phyloP scores from a whole-genome alignment of 2,888 invertebrate species.

The Machimus atricapillus region DNA sequence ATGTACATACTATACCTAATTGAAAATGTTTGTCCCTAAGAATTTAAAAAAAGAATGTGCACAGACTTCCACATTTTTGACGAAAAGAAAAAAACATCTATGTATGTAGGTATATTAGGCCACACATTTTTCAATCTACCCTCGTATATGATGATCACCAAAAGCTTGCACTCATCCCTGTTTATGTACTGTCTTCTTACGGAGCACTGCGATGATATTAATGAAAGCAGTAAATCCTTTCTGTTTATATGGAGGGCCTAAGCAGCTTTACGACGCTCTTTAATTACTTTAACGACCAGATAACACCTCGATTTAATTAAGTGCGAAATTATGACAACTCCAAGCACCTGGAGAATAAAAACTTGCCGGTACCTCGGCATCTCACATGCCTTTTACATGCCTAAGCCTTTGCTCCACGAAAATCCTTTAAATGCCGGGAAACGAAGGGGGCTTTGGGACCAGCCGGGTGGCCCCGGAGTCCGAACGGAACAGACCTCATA shows the following conservation, averaged over 20 bases:
- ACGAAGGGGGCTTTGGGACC: background rate
- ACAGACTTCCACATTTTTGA: no score
- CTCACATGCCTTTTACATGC: background rate
- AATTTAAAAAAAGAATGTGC: no score
- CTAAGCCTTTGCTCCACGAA: background rate
- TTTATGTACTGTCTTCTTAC: background rate
- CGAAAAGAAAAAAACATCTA: no score
- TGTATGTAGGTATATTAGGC: no score
- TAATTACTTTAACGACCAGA: conserved; percentile 36
- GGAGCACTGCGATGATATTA: background rate
- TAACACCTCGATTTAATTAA: conserved; percentile 37
- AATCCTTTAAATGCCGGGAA: background rate
- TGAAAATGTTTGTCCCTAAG: no score
- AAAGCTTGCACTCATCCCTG: background rate
- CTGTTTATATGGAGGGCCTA: background rate
- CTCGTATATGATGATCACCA: background rate
- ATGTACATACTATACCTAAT: no score
- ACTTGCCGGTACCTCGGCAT: background rate
- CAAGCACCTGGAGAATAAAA: conserved; percentile 16
- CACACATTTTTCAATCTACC: background rate
- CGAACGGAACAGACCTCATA: background rate
- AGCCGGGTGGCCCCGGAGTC: background rate
- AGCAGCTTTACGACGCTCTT: conserved; percentile 1
- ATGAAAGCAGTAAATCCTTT: background rate
- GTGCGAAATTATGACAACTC: conserved; percentile 30